These are phyloP conservation scores for Apamea monoglypha DNA, from an alignment of 2,888 invertebrate species.

Conservation along the genomic window DNA sequence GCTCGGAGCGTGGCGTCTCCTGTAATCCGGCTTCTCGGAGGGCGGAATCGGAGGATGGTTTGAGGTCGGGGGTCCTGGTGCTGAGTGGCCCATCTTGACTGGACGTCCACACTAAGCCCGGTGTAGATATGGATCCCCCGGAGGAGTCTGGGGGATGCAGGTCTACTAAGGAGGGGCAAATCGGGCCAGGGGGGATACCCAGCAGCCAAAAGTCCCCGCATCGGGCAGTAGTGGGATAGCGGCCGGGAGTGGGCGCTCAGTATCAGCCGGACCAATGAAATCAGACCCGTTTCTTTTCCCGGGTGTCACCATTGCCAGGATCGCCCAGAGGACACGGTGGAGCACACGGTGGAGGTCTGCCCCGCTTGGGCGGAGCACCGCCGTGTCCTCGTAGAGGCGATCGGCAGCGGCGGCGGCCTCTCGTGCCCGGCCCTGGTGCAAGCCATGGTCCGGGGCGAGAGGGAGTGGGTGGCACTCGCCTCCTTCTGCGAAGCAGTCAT, in stretches of 20 bases:
- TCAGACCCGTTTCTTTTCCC: constrained; percentile 87
- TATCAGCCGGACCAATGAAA: constrained; percentile 93
- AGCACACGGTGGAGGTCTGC: no score
- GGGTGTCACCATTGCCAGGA: no score
- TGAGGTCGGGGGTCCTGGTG: constrained; percentile 80
- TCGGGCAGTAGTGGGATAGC: constrained; percentile 99
- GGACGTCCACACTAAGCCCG: constrained; percentile 98
- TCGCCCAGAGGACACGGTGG: no score
- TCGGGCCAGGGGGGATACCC: constrained; percentile 99
- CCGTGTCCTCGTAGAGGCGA: no score
- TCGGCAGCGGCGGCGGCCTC: no score
- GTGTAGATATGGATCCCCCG: constrained; percentile 98
- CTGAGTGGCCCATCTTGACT: constrained; percentile 92
- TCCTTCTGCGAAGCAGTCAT: no score
- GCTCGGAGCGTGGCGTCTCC: constrained; percentile 99
- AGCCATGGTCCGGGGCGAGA: no score
- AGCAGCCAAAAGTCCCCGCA: constrained; percentile 99
- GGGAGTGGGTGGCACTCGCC: no score
- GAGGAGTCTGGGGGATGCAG: constrained; percentile 93
- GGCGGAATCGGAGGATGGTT: constrained; percentile 96
- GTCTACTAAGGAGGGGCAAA: constrained; percentile 99
- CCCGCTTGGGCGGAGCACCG: no score
- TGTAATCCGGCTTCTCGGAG: constrained; percentile 99
- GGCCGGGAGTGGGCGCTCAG: constrained; percentile 98
- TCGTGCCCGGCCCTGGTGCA: no score